Evolutionary conservation across 2,797 vertebrate species (phyloP).

Genomic region (Schizopygopsis pylzovi): DNA sequence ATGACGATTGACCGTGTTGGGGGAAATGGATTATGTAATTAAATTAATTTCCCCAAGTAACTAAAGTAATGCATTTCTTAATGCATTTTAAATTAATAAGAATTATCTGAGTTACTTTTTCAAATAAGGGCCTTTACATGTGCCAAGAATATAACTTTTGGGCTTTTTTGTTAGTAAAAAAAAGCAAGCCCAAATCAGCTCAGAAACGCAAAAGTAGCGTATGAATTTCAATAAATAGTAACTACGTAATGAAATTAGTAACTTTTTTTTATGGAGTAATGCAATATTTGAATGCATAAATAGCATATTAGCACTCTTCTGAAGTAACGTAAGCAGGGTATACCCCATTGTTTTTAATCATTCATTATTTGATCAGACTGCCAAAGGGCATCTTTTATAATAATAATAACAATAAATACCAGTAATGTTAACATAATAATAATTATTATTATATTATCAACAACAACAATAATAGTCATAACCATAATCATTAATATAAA

Average conservation of each 20-base stretch:
- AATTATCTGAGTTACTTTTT: not conserved
- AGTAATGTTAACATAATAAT: too few relatives aligned
- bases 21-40: not conserved
- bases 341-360: not conserved
- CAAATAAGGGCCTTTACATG: not conserved
- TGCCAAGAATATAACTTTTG: not conserved
- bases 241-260: not conserved
- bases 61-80: not conserved
- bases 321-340: not conserved
- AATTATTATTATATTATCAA: too few relatives aligned
- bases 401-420: not conserved
- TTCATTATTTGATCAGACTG: not conserved
- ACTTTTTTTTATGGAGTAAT: not conserved
- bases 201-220: too few relatives aligned
- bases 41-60: not conserved
- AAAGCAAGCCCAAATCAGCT: too few relatives aligned
- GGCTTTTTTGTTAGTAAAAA: too few relatives aligned
- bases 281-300: not conserved
- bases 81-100: not conserved
- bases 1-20: not conserved
- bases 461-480: not conserved
- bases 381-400: not conserved
- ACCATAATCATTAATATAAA: not conserved
- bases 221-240: too few relatives aligned
- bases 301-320: not conserved